Percentiles rank a stretch among this genome's conserved stretches.
Conservation (phyloP, 2,113 vertebrate genomes). For the Crotalus viridis region DNA sequence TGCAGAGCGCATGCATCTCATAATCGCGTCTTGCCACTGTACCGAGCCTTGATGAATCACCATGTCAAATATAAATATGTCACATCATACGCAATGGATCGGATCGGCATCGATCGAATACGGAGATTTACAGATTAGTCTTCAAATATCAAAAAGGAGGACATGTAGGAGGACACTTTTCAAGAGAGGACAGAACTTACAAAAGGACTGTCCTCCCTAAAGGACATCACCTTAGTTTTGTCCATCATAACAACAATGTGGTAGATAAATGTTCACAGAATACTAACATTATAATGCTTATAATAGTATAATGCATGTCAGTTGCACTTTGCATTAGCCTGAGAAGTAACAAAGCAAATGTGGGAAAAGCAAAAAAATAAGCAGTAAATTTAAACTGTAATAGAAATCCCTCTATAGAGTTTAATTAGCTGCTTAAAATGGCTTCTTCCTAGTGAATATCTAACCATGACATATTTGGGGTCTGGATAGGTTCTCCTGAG, state of each 20-base stretch:
- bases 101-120: too few relatives aligned
- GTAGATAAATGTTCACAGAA: background rate
- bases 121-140: too few relatives aligned
- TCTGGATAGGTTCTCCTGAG: background rate
- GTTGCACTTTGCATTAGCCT: background rate
- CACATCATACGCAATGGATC: too few relatives aligned
- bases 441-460: background rate
- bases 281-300: background rate
- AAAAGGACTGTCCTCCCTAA: too few relatives aligned
- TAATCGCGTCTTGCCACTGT: too few relatives aligned
- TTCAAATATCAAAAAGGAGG: too few relatives aligned
- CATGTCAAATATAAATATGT: too few relatives aligned
- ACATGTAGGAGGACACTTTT: too few relatives aligned
- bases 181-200: too few relatives aligned
- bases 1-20: too few relatives aligned
- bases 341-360: background rate
- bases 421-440: background rate
- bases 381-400: background rate
- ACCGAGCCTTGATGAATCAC: too few relatives aligned
- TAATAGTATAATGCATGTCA: background rate
- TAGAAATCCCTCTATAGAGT: background rate
- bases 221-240: background rate
- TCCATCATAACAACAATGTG: background rate
- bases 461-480: background rate
- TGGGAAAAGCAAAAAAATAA: background rate